phyloP scores from a whole-genome alignment of 2,113 vertebrate species.

The Corydoras maculifer region DNA sequence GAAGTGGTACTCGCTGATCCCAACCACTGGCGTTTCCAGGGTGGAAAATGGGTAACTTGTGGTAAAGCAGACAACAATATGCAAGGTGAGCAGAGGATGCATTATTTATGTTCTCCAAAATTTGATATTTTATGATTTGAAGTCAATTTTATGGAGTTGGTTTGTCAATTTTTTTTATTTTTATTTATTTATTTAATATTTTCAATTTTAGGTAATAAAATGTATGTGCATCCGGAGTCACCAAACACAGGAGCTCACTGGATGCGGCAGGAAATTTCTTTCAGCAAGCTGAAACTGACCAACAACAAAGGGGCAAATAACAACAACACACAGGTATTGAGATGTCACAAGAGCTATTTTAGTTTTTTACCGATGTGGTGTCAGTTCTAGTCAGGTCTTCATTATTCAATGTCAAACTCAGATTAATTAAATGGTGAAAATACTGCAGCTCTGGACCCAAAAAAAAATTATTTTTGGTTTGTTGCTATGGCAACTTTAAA shows the following conservation, averaged over 20 bases:
- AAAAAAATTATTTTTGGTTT: too few relatives aligned
- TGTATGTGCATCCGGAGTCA: slow-evolving; percentile 95
- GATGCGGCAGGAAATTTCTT: slow-evolving; percentile 99
- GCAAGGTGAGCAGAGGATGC: slow-evolving; percentile 74
- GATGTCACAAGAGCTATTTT: neutral
- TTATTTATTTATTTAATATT: neutral
- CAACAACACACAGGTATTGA: slow-evolving; percentile 89
- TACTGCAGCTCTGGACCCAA: too few relatives aligned
- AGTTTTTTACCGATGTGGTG: too few relatives aligned
- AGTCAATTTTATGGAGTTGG: too few relatives aligned
- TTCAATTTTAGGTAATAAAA: slow-evolving; percentile 79
- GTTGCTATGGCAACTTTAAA: too few relatives aligned
- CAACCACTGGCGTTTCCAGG: slow-evolving; percentile 98
- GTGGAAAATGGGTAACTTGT: slow-evolving; percentile 98
- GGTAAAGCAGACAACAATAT: slow-evolving; percentile 98
- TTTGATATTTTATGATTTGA: too few relatives aligned
- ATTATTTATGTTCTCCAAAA: neutral
- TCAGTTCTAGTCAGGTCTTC: too few relatives aligned
- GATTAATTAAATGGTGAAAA: too few relatives aligned
- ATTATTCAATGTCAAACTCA: too few relatives aligned
- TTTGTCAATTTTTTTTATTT: neutral
- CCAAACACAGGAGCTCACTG: slow-evolving; percentile 97
- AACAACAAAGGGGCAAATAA: slow-evolving; percentile 98
- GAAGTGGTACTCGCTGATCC: slow-evolving; percentile 92
- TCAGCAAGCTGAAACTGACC: slow-evolving; percentile 94